These are phyloP conservation scores for Theodoxus fluviatilis DNA, from an alignment of 2,888 invertebrate genomes.

Conservation along the genomic window DNA sequence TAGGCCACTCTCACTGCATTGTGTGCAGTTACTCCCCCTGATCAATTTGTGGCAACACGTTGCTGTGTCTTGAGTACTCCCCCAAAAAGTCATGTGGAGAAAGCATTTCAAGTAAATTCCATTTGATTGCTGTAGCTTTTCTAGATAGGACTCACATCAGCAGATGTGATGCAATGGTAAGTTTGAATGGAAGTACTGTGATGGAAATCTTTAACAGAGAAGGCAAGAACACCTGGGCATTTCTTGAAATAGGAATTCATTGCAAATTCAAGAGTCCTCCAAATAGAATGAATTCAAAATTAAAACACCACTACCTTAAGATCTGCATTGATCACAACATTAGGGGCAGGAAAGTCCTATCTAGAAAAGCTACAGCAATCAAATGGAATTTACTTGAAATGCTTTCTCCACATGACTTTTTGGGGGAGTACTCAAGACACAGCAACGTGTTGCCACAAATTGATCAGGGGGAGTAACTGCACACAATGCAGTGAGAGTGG, in stretches of 20 bases:
- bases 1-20: slow-evolving; percentile 33
- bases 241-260: no score
- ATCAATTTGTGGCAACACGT: neutral
- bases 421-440: neutral
- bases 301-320: no score
- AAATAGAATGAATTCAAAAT: no score
- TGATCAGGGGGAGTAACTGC: neutral
- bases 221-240: no score
- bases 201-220: no score
- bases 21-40: neutral
- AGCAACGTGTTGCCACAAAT: neutral
- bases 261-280: no score
- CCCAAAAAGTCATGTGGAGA: no score
- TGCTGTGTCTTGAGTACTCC: neutral
- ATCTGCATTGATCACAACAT: no score
- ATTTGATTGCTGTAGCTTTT: neutral
- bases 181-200: no score
- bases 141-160: neutral
- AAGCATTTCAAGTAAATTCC: neutral
- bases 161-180: neutral
- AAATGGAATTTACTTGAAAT: neutral
- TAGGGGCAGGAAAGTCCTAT: neutral
- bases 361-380: neutral
- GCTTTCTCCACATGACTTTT: no score
- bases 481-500: slow-evolving; percentile 4